Evolutionary conservation across 2,797 vertebrate genomes (phyloP), one percentile per base, ranked within the genome.

Genomic region (Moxostoma hubbsi): DNA sequence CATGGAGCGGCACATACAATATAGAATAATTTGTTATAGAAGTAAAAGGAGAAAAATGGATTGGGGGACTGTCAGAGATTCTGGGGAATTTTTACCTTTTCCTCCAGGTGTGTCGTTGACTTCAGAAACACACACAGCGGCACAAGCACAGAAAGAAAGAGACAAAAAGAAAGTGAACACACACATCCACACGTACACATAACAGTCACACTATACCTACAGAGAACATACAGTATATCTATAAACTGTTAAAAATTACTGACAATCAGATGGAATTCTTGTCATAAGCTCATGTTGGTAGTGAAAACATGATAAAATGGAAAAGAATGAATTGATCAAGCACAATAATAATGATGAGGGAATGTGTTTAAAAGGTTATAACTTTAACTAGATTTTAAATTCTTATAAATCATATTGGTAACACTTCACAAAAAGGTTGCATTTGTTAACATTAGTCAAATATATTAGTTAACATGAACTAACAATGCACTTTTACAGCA

Each of bases 51-150:
- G 15, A 64, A 55, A 43, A 13, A 54, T 58, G 75, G 50, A 16
- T 54, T n/a, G 9, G 57, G 55, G 24, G 57, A 54, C 43, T 62
- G 59, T 77, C 24, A 73, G 72, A 72, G 36, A 82, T 85, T 84
- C 47, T 80, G 79, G 81, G 88, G 82, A 85, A 91, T 92, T 98
- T 85, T 85, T 98, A 99, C 98, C 97, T 98, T 96, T 96, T 98
- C 94, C 95, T 98, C 97, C 96, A 97, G 65, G 95, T 94, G 94
- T 97, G 96, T 89, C 95, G 97, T 92, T 97, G 96, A 95, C 97
- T 99, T 96, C 87, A 87, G 91, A 87, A 72, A 94, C 89, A 96
- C 89, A 96, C 90, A 94, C 87, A 94, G 93, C 89, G 91, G 94
- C 81, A 87, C 90, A 88, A 84, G 93, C 93, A 95, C 93, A 91